phyloP scores from a whole-genome alignment of 1,140 invertebrate species.

The Xylocopa sonorina region DNA sequence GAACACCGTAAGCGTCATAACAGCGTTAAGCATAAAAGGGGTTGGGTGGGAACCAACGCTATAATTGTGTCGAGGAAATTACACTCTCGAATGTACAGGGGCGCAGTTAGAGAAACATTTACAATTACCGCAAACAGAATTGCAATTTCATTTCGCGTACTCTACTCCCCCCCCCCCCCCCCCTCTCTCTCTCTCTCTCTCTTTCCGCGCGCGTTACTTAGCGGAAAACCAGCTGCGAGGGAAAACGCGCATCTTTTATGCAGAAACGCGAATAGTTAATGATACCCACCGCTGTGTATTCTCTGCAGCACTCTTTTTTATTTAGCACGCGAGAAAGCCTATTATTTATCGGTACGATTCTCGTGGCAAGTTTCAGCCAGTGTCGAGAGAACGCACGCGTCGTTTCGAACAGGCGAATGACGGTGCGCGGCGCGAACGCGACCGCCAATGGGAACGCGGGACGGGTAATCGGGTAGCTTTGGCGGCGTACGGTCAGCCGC shows the following conservation, averaged over 20 bases:
- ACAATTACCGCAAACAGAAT: slow-evolving; percentile 17
- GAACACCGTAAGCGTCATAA: not conserved
- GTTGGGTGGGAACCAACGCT: slow-evolving; percentile 11
- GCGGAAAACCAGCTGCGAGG: too few relatives aligned
- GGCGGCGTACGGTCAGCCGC: slow-evolving; percentile 11
- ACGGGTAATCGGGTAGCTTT: not conserved
- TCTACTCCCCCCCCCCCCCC: too few relatives aligned
- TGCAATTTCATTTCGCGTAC: slow-evolving; percentile 27
- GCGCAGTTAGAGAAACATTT: slow-evolving; percentile 31
- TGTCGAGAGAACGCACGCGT: not conserved
- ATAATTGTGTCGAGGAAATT: slow-evolving; percentile 45
- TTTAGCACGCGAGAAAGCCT: not conserved
- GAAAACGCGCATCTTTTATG: not conserved
- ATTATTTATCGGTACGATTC: not conserved
- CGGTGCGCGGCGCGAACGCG: not conserved
- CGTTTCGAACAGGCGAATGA: slow-evolving; percentile 39
- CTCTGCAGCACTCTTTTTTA: too few relatives aligned
- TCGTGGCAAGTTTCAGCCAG: not conserved
- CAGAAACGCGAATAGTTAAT: not conserved
- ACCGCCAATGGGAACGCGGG: not conserved
- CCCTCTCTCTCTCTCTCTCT: too few relatives aligned
- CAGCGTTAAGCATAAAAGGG: slow-evolving; percentile 4
- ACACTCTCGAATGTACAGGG: slow-evolving; percentile 23
- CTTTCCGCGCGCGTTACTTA: not conserved
- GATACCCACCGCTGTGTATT: not conserved